Evolutionary conservation across 2,888 invertebrate genomes (phyloP).

Genomic region (Hyposoter didymator): DNA sequence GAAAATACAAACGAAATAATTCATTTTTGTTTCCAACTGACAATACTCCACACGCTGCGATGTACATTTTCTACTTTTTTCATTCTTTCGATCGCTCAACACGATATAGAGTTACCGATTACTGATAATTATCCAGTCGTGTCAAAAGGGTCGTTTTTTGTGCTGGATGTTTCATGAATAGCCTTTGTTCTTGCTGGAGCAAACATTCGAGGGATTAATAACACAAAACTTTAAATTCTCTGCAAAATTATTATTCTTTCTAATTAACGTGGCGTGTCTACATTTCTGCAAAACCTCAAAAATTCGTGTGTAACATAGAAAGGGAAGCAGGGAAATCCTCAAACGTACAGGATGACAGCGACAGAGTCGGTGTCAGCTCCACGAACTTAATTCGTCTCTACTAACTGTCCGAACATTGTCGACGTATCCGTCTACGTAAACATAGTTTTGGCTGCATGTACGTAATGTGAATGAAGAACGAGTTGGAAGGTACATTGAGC

Average conservation of each 20-base stretch:
- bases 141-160: neutral
- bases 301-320: neutral
- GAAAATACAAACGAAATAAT: slow-evolving; percentile 43
- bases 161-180: neutral
- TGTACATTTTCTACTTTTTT: neutral
- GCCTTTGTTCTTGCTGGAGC: neutral
- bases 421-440: neutral
- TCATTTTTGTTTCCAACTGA: neutral
- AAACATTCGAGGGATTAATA: neutral
- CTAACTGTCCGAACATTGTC: slow-evolving; percentile 33
- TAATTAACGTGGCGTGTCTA: slow-evolving; percentile 30
- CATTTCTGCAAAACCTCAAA: slow-evolving; percentile 1
- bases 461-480: neutral
- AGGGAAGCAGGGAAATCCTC: neutral
- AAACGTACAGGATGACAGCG: slow-evolving; percentile 35
- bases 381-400: slow-evolving; percentile 57
- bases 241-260: neutral
- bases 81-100: neutral
- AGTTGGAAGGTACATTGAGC: slow-evolving; percentile 1
- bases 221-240: neutral
- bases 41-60: neutral
- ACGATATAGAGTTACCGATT: neutral
- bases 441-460: neutral
- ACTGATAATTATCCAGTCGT: neutral
- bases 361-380: slow-evolving; percentile 45